Percentiles rank a stretch among this genome's conserved stretches.
These are phyloP conservation scores for Drosophila murphyi DNA, from an alignment of 1,140 invertebrate species.

Conservation along the genomic window DNA sequence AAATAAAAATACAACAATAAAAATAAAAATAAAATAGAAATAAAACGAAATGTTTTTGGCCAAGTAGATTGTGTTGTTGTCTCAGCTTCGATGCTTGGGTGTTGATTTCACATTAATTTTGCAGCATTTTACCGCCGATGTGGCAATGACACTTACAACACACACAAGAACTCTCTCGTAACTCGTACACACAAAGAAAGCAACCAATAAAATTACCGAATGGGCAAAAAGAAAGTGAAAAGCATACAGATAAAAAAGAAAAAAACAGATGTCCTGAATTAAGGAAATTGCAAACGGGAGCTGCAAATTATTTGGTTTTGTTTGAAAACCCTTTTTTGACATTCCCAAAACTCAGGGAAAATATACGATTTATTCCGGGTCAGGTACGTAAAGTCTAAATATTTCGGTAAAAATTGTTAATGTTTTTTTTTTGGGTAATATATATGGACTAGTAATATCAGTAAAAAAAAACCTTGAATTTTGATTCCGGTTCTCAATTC, in stretches of 20 bases:
- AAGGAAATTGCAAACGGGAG: not conserved
- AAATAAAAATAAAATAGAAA: slow-evolving; percentile 1
- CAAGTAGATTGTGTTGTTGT: slow-evolving; percentile 33
- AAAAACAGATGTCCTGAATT: not conserved
- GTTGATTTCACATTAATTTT: slow-evolving; percentile 66
- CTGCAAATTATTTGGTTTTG: too few relatives aligned
- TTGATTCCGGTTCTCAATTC: too few relatives aligned
- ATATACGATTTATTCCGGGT: too few relatives aligned
- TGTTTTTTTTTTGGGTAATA: too few relatives aligned
- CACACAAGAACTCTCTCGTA: not conserved
- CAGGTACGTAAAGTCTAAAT: too few relatives aligned
- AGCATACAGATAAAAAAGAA: not conserved
- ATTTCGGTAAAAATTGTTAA: too few relatives aligned
- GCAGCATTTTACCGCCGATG: slow-evolving; percentile 47
- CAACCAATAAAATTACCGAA: not conserved
- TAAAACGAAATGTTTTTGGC: slow-evolving; percentile 22
- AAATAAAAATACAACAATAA: slow-evolving; percentile 7
- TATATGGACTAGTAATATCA: too few relatives aligned
- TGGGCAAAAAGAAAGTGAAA: slow-evolving; percentile 2
- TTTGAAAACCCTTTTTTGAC: too few relatives aligned
- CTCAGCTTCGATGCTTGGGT: slow-evolving; percentile 37
- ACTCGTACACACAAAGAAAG: too few relatives aligned
- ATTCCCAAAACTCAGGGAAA: too few relatives aligned
- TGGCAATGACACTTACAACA: slow-evolving; percentile 42
- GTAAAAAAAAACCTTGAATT: too few relatives aligned